These are phyloP conservation scores for Thalassarche chlororhynchos DNA, from an alignment of 2,113 vertebrate species.

Conservation along the genomic window DNA sequence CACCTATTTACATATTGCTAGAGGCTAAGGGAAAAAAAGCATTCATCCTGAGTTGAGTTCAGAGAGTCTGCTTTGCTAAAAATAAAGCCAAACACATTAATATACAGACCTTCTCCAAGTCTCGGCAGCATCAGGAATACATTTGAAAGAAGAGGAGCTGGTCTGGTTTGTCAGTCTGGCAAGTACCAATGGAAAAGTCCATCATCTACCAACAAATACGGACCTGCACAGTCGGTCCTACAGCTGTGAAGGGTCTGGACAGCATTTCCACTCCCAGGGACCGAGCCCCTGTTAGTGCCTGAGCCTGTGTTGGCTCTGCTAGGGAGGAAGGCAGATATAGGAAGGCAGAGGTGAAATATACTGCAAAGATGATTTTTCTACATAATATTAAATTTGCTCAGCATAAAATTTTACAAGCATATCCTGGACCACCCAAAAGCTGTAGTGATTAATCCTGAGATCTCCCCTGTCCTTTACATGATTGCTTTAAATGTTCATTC, in stretches of 20 bases:
- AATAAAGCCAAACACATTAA: constrained; percentile 49
- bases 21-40: constrained; percentile 2
- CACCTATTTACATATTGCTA: constrained; percentile 58
- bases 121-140: not conserved
- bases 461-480: not conserved
- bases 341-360: not conserved
- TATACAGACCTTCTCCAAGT: not conserved
- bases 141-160: constrained; percentile 17
- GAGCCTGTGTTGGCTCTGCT: not conserved
- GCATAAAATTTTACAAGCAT: constrained; percentile 3
- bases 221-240: not conserved
- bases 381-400: not conserved
- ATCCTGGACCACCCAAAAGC: constrained; percentile 35
- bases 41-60: constrained; percentile 36
- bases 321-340: not conserved
- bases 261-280: not conserved
- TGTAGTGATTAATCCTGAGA: not conserved
- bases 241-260: not conserved
- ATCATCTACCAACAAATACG: not conserved
- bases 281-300: not conserved
- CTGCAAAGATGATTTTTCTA: not conserved
- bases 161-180: constrained; percentile 42
- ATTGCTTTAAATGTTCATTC: not conserved
- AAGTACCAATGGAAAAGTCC: constrained; percentile 8
- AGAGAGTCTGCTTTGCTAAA: constrained; percentile 51